Evolutionary conservation across 2,797 vertebrate species (phyloP).

Genomic region (Zenarchopterus dispar): DNA sequence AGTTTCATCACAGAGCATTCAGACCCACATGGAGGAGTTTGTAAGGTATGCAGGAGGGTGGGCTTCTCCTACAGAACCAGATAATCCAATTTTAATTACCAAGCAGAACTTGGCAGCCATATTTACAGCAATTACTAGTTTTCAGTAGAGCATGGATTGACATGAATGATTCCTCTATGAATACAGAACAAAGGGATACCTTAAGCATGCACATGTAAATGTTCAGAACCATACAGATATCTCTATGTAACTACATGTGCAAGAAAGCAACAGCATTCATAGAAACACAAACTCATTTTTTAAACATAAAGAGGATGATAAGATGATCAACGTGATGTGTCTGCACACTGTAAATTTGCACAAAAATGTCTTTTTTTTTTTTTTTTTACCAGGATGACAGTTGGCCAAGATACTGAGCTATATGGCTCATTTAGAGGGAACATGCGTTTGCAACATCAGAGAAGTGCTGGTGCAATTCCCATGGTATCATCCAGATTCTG

Average conservation of each 20-base stretch:
- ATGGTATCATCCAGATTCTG: neutral
- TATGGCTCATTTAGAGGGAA: conserved; percentile 38
- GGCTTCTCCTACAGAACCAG: conserved; percentile 16
- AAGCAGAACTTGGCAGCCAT: conserved; percentile 38
- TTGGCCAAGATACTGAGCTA: conserved; percentile 5
- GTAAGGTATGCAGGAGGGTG: neutral
- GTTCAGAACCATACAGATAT: too few species aligned
- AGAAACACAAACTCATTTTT: neutral
- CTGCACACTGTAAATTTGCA: neutral
- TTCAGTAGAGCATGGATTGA: neutral
- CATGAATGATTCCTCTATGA: neutral
- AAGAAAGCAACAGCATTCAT: neutral
- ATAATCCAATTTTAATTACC: conserved; percentile 58
- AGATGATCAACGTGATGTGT: too few species aligned
- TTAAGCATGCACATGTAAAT: too few species aligned
- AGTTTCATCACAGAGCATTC: neutral
- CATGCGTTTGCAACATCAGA: conserved; percentile 32
- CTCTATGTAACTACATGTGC: neutral
- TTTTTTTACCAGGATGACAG: conserved; percentile 10
- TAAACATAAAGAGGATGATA: too few species aligned
- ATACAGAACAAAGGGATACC: too few species aligned
- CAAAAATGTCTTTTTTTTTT: neutral
- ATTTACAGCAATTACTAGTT: conserved; percentile 11
- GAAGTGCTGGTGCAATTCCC: conserved; percentile 35
- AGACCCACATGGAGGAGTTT: neutral